A percentile compares a stretch with the other conserved stretches of the same genome.
Evolutionary conservation across 2,113 vertebrate genomes (phyloP).

Genomic region (Actenoides lindsayi): DNA sequence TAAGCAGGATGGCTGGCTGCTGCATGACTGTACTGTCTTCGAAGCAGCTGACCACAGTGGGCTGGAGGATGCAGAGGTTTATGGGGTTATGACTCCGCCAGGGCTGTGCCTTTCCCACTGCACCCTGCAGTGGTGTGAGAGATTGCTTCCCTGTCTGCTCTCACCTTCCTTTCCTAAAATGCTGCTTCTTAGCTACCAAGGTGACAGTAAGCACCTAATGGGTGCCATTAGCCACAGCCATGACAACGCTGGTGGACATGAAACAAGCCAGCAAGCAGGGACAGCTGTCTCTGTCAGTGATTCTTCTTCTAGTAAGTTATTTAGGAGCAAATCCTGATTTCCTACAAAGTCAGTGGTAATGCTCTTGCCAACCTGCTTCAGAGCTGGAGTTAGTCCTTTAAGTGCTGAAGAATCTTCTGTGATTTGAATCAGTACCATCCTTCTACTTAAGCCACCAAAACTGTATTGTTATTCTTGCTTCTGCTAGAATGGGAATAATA

Average conservation of each 20-base stretch:
- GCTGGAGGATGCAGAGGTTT: neutral
- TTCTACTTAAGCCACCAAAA: neutral
- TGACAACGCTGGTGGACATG: accelerated
- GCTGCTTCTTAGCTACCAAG: neutral
- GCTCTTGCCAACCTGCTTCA: neutral
- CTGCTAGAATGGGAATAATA: neutral
- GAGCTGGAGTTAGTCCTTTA: neutral
- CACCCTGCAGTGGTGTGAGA: neutral
- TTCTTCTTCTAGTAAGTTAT: neutral
- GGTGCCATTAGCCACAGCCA: neutral
- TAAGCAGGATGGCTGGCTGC: neutral
- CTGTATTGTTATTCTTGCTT: neutral
- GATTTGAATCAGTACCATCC: neutral
- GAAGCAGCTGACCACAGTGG: neutral
- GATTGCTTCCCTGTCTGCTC: neutral
- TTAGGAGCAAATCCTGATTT: neutral
- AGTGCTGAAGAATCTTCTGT: neutral
- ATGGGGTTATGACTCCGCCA: neutral
- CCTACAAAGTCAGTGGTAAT: neutral
- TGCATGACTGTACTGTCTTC: neutral
- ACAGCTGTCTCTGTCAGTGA: neutral
- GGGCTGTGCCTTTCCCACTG: neutral
- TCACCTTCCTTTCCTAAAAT: neutral
- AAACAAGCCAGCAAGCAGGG: neutral
- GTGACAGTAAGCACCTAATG: neutral